Base-by-base conservation (phyloP, 2,888 invertebrate genomes). In the Drosophila rellima region DNA sequence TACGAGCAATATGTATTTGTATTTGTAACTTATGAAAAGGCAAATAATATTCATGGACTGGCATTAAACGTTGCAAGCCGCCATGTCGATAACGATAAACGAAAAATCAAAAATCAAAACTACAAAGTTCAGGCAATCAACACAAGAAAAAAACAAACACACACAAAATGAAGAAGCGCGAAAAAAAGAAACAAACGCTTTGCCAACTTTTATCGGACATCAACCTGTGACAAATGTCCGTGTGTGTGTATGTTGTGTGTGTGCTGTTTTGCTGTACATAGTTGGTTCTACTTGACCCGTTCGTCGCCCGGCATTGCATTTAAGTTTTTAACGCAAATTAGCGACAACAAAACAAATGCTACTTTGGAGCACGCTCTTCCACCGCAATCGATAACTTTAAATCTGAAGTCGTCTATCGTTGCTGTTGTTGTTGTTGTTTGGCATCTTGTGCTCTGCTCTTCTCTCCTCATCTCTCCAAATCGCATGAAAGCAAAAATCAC, bases 181-280 rank as follows among this genome's bases (percentile, higher is more conserved):
- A 60, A 44, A 31, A 50, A 17, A 29, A 55, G 50, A 35, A 57
- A 37, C 40, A 60, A 70, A 70, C 54, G 59, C 68, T 74, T 85
- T 74, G 70, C 66, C 74, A 74, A 37, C 40, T 54, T 54, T 88
- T 82, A 88, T 86, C 84, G 88, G 80, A 82, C 84, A 74, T 83
- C 84, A 88, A 84, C 84, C 84, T 80, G 64, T 57, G 62, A 75
- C 62, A 69, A 66, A 72, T 68, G 66, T 74, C 40, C 45, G 5
- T 33, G 42, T 55, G 13, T 56, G 40, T 37, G 33, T 48, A 18
- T 47, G 31, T 48, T 48, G 29, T 39, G 31, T 60, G 31, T 40
- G 2, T 65, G 56, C 50, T 62, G 67, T 50, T 60, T 33, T 47
- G 26, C 35, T 67, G 60, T 63, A 63, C 44, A 65, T 65, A 67